A percentile compares a stretch with the other conserved stretches of the same genome.
Evolutionary conservation across 2,888 invertebrate genomes (phyloP).

Genomic region (Mimas tiliae): DNA sequence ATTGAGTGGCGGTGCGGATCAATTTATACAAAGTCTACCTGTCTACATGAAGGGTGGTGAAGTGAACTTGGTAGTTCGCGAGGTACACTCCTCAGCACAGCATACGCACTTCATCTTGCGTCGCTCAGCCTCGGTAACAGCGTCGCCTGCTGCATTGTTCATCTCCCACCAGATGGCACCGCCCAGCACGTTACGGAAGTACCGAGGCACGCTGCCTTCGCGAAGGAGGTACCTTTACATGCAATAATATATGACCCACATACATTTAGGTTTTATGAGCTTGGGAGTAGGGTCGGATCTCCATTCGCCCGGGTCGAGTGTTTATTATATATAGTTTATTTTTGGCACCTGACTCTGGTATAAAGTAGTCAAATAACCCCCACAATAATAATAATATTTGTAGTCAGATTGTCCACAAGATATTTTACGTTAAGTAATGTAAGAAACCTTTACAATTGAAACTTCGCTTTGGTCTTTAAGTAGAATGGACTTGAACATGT

Average conservation of each 20-base stretch:
- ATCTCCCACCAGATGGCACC: slow-evolving; percentile 78
- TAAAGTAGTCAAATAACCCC: no score
- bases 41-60: slow-evolving; percentile 14
- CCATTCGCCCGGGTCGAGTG: no score
- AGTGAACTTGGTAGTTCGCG: slow-evolving; percentile 10
- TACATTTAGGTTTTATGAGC: no score
- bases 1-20: background rate
- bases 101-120: slow-evolving; percentile 65
- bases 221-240: slow-evolving; percentile 49
- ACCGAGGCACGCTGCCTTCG: slow-evolving; percentile 70
- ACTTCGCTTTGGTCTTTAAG: no score
- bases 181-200: slow-evolving; percentile 74
- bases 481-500: no score
- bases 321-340: no score
- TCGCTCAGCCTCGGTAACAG: slow-evolving; percentile 56
- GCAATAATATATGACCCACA: background rate
- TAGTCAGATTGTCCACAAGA: no score
- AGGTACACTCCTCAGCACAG: slow-evolving; percentile 40
- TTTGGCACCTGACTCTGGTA: no score
- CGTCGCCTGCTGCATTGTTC: slow-evolving; percentile 58
- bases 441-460: no score
- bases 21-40: slow-evolving; percentile 7
- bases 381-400: no score
- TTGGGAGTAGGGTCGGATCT: no score
- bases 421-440: no score